Base-by-base conservation (phyloP, 2,888 invertebrate species). In the Drosophila ezoana region DNA sequence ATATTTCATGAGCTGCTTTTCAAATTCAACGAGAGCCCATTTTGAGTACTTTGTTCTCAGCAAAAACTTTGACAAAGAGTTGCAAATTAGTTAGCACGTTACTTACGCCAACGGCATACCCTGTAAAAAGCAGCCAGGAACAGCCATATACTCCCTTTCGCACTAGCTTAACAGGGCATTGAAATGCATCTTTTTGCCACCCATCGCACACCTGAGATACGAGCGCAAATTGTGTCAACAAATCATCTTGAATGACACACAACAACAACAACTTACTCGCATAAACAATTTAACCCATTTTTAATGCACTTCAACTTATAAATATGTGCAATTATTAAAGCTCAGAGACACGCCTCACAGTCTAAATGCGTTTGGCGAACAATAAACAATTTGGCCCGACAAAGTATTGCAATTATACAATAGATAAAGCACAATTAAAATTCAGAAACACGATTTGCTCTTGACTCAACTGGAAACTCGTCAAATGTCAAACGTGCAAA, bases 381-480 rank as follows among this genome's bases (percentile, higher is more conserved):
- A 60, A 65, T 48, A 13, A 43, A 48, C 43, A 49, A 37, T 62
- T 66, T 56, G 33, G 56, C 52, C 48, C 56, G 87, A 75, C 81
- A 82, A 47, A 81, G 72, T 84, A 83, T 81, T 65, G 72, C 76
- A 84, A 72, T 84, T 87, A 76, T 60, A 64, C 62, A 78, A 83
- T 65, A 68, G 70, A 84, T 70, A 65, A 83, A 83, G 70, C 62
- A 75, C 69, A 87, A 78, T 80, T 79, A 63, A 23, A 83, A 81
- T 79, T 74, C 67, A 61, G 53, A 68, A 72, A 85, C 87, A 84
- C 82, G 80, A 87, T 76, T 82, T 79, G 77, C 65, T 71, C 78
- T 75, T 77, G 82, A 81, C 68, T 58, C 49, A 38, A 53, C 47
- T 68, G 53, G 37, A 65, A 71, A 61, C 41, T 35, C 35, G 53